Conservation (phyloP, 1,140 invertebrate species). For the Potamilus streckersoni region DNA sequence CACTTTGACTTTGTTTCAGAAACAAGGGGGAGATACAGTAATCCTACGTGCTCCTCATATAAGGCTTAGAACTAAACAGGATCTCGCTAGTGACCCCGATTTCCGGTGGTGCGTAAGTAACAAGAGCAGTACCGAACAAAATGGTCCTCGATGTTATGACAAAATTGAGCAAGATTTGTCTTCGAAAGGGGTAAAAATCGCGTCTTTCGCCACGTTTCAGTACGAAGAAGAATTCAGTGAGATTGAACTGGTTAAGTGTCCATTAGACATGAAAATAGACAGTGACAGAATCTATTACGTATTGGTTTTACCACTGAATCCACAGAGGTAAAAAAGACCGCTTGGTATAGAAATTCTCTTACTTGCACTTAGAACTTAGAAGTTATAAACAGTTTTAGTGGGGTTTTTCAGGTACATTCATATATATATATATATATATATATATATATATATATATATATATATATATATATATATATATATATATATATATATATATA, state of each 20-base stretch:
- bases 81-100: constrained; percentile 8
- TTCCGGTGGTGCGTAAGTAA: constrained; percentile 18
- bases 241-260: constrained; percentile 42
- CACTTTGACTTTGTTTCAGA: constrained; percentile 13
- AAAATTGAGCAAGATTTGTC: constrained; percentile 38
- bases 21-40: constrained; percentile 20
- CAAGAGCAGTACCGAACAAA: not conserved
- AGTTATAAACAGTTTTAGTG: too few relatives aligned
- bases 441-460: too few relatives aligned
- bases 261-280: constrained; percentile 40
- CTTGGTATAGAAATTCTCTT: too few relatives aligned
- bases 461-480: too few relatives aligned
- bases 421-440: too few relatives aligned
- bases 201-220: constrained; percentile 37
- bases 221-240: constrained; percentile 50
- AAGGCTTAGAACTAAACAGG: not conserved
- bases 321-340: too few relatives aligned
- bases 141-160: constrained; percentile 34
- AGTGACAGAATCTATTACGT: constrained; percentile 6
- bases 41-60: constrained; percentile 12
- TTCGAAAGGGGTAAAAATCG: constrained; percentile 31
- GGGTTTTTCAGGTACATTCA: too few relatives aligned
- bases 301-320: too few relatives aligned
- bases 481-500: too few relatives aligned
- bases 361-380: too few relatives aligned